Percentiles rank a stretch among this genome's conserved stretches.
phyloP scores from a whole-genome alignment of 2,888 invertebrate genomes.

The Oligia fasciuncula region DNA sequence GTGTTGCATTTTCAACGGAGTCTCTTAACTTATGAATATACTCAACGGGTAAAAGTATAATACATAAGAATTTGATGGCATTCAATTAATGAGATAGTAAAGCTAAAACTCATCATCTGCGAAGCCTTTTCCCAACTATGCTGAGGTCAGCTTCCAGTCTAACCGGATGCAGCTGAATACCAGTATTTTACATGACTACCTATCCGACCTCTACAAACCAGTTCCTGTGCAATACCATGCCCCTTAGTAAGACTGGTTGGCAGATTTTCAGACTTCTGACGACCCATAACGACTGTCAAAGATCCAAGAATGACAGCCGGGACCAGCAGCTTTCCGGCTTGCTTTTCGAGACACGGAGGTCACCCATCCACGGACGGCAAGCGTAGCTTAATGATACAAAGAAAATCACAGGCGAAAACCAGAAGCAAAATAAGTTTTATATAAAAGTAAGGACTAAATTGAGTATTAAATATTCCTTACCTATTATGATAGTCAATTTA shows the following conservation, averaged over 20 bases:
- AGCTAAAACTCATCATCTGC: background rate
- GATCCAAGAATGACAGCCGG: background rate
- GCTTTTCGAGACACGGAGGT: background rate
- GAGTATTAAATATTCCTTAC: slow-evolving; percentile 36
- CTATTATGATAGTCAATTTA: background rate
- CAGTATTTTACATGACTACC: background rate
- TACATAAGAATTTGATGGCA: background rate
- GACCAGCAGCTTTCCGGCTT: background rate
- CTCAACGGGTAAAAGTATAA: background rate
- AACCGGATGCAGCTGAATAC: background rate
- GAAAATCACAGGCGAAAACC: background rate
- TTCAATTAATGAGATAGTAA: background rate
- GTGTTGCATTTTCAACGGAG: background rate
- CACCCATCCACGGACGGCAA: background rate
- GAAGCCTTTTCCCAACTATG: background rate
- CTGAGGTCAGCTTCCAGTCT: background rate
- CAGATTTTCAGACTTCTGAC: background rate
- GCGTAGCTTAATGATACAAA: background rate
- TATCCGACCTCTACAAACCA: background rate
- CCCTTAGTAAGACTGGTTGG: background rate
- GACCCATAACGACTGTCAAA: background rate
- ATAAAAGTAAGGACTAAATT: background rate
- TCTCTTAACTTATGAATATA: too few species aligned
- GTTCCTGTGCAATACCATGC: background rate
- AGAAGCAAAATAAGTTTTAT: background rate